Evolutionary conservation across 1,140 invertebrate species (phyloP).

Genomic region (Microplitis mediator): DNA sequence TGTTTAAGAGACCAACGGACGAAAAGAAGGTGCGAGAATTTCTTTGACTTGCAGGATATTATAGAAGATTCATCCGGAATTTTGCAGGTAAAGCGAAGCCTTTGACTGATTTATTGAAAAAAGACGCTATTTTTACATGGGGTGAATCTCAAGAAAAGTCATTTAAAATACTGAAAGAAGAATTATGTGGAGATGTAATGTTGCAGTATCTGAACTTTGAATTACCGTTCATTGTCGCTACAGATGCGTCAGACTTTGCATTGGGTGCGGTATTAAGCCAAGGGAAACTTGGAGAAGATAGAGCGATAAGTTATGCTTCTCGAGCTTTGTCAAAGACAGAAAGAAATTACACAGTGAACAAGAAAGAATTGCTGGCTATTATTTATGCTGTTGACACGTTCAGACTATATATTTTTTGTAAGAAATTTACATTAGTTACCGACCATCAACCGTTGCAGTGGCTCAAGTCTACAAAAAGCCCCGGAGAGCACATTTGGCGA

Average conservation of each 20-base stretch:
- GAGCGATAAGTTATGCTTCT: slow-evolving; percentile 39
- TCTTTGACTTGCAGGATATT: slow-evolving; percentile 2
- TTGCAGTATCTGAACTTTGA: slow-evolving; percentile 38
- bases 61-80: slow-evolving; percentile 10
- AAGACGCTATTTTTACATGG: neutral
- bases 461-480: too few species aligned
- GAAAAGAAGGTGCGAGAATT: neutral
- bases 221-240: slow-evolving; percentile 36
- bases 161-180: slow-evolving; percentile 15
- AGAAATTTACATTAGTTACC: too few species aligned
- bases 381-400: slow-evolving; percentile 57
- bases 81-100: slow-evolving; percentile 3
- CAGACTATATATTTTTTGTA: slow-evolving; percentile 52
- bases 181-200: slow-evolving; percentile 21
- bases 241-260: slow-evolving; percentile 31
- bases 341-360: slow-evolving; percentile 34
- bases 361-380: slow-evolving; percentile 44
- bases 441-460: too few species aligned
- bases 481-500: slow-evolving; percentile 47
- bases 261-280: slow-evolving; percentile 35
- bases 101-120: neutral
- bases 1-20: neutral
- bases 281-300: slow-evolving; percentile 27
- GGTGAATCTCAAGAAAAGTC: neutral
- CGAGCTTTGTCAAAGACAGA: too few species aligned